These are phyloP conservation scores for Drosophila ananassae DNA, from an alignment of 1,140 invertebrate species.

Conservation along the genomic window DNA sequence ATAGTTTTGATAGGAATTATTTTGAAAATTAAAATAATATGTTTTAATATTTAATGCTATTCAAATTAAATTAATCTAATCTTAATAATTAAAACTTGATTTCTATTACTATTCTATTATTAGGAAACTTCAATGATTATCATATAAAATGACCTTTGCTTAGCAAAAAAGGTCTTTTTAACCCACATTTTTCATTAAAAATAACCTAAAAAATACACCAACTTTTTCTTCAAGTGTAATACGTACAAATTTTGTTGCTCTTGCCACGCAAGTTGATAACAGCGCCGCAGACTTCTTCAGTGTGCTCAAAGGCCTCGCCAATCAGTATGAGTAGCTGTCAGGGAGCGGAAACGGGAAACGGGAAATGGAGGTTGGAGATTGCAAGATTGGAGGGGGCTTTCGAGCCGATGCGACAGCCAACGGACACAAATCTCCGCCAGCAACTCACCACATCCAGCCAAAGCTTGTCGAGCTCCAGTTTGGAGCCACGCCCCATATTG, in stretches of 20 bases:
- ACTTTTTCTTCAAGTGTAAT: neutral
- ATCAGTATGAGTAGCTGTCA: constrained; percentile 93
- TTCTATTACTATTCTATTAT: neutral
- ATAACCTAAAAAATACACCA: no score
- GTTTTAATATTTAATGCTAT: no score
- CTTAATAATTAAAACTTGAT: no score
- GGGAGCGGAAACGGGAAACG: constrained; percentile 1
- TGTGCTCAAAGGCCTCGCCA: constrained; percentile 97
- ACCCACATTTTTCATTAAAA: no score
- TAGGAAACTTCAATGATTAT: neutral
- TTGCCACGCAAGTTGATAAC: constrained; percentile 97
- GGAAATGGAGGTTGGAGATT: constrained; percentile 8
- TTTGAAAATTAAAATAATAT: no score
- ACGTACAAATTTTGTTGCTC: constrained; percentile 92
- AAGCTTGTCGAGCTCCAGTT: constrained; percentile 93
- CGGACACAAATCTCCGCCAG: constrained; percentile 24
- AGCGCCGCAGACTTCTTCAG: constrained; percentile 97
- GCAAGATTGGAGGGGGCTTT: constrained; percentile 1
- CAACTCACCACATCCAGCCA: constrained; percentile 97
- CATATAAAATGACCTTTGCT: no score
- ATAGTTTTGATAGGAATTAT: no score
- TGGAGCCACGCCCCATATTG: constrained; percentile 93
- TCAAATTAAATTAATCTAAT: no score
- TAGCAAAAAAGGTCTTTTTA: no score
- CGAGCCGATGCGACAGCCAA: constrained; percentile 19